Evolutionary conservation across 1,140 invertebrate species (phyloP).

Genomic region (Tetraneura akinire): DNA sequence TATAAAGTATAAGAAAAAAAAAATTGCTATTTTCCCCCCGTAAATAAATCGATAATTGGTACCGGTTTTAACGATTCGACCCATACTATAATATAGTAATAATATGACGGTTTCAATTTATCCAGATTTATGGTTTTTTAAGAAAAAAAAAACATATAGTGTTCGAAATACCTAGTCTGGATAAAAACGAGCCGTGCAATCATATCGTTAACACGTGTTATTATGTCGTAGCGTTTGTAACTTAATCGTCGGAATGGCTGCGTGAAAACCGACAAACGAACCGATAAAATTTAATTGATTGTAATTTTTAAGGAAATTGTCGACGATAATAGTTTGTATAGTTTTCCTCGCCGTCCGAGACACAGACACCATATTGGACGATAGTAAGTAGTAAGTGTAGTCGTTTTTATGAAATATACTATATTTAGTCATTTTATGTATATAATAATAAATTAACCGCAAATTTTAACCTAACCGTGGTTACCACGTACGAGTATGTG

Average conservation of each 20-base stretch:
- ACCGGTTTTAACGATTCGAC: too few relatives aligned
- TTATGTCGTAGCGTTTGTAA: neutral
- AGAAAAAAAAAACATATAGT: too few relatives aligned
- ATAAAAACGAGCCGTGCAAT: neutral
- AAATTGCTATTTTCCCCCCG: neutral
- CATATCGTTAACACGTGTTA: neutral
- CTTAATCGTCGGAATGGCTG: neutral
- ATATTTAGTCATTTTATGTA: neutral
- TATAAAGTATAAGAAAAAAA: neutral
- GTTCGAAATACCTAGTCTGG: neutral
- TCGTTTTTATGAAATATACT: neutral
- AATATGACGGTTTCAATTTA: too few relatives aligned
- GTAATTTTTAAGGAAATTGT: neutral
- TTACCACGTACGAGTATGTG: too few relatives aligned
- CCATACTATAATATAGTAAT: too few relatives aligned
- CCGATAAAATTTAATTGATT: slow-evolving; percentile 27
- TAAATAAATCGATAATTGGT: too few relatives aligned
- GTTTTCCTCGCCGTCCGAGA: neutral
- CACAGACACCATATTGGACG: too few relatives aligned
- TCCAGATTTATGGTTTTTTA: too few relatives aligned
- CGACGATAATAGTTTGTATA: neutral
- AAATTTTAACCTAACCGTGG: too few relatives aligned
- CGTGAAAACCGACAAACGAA: slow-evolving; percentile 31
- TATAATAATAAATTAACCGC: too few relatives aligned
- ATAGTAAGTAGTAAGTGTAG: neutral